Evolutionary conservation across 2,113 vertebrate genomes (phyloP), one percentile per base, ranked within the genome.

Genomic region (Alethe diademata): DNA sequence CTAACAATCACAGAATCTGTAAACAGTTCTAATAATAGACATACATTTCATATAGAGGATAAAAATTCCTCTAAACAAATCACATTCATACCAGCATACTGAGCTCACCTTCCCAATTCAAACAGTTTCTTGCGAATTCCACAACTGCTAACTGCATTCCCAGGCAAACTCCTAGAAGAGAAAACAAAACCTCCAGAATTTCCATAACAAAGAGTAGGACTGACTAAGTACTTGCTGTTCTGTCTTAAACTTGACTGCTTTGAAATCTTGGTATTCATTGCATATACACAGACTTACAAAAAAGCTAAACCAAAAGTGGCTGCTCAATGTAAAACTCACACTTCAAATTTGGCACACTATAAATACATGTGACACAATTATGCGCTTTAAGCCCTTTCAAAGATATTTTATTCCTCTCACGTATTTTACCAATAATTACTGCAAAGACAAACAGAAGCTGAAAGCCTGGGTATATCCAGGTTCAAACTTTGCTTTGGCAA

Each of bases 71-170:
- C 33, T 33, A 72, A 84, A 42, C 35, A 64, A 89, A 51, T 33
- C 14, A 66, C 8, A 76, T 24, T 47, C 35, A 82, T 42, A 57
- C 24, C 25, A 72, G 67, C 47, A 87, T 26, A 56, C 45, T 26
- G 24, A 90, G 48, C 96, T 96, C 73, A 98, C 98, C 98, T 98
- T 97, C 94, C 97, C 97, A 98, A 66, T 97, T 96, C 60, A 98
- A 97, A 88, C 96, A 97, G 83, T 98, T 98, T 86, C 98, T 98
- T 69, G 98, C 98, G 16, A 98, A 98, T 79, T 98, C 98, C 69
- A 98, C 97, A 90, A 98, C 98, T 17, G 98, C 98, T 57, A 98
- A 93, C 12, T 98, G 98, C 98, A 98, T 98, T 79, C 98, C 98
- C 43, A 98, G 96, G 94, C 98, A 98, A 90, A 98, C 82, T 93